Evolutionary conservation across 2,797 vertebrate species (phyloP).

Genomic region (Acrossocheilus wenchowensis): DNA sequence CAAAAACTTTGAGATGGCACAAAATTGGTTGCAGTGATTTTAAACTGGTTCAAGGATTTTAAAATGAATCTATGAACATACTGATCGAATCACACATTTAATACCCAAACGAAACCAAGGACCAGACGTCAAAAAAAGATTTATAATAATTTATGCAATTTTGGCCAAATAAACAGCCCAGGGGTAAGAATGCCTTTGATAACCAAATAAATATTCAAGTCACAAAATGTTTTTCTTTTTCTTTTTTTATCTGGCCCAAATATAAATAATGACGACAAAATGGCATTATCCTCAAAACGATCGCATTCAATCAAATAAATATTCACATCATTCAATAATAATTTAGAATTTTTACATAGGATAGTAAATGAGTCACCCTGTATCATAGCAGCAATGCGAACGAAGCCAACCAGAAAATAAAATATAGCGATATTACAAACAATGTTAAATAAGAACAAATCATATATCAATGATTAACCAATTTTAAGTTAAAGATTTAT

Average conservation of each 20-base stretch:
- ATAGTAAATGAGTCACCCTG: slow-evolving; percentile 40
- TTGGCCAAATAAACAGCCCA: slow-evolving; percentile 4
- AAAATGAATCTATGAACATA: neutral
- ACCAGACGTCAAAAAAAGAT: neutral
- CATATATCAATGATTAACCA: neutral
- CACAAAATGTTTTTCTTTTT: neutral
- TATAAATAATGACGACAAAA: neutral
- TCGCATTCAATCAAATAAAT: slow-evolving; percentile 7
- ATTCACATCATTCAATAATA: slow-evolving; percentile 3
- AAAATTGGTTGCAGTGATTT: neutral
- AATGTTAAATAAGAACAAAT: neutral
- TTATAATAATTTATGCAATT: neutral
- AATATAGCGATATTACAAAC: neutral
- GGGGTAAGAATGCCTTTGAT: neutral
- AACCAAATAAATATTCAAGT: slow-evolving; percentile 15
- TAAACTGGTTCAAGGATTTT: neutral
- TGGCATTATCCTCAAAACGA: neutral
- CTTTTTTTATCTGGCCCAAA: slow-evolving; percentile 4
- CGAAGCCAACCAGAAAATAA: neutral
- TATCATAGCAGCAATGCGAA: slow-evolving; percentile 55
- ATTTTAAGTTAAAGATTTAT: neutral
- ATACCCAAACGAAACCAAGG: neutral
- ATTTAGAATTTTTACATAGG: slow-evolving; percentile 27
- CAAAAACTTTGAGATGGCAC: neutral
- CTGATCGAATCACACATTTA: neutral